Conservation (phyloP, 2,113 vertebrate genomes). For the Perccottus glenii region DNA sequence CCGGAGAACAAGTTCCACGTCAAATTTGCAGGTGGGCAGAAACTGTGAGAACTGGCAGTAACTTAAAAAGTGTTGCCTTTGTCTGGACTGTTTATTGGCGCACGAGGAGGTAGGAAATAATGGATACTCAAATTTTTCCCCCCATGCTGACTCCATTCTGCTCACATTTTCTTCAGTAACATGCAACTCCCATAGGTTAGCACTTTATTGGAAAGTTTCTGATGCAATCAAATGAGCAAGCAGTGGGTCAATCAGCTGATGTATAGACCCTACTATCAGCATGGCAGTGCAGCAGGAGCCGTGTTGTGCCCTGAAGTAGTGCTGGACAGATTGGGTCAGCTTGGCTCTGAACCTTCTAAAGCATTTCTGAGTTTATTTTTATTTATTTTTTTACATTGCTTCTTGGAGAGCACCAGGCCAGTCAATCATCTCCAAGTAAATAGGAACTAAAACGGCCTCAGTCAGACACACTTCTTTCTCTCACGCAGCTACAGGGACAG, state of each 20-base stretch:
- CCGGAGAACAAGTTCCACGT: constrained; percentile 88
- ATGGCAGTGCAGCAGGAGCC: constrained; percentile 10
- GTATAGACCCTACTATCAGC: constrained; percentile 8
- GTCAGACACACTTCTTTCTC: constrained; percentile 11
- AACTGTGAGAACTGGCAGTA: constrained; percentile 19
- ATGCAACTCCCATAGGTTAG: not conserved
- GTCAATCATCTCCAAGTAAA: constrained; percentile 47
- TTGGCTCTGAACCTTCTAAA: constrained; percentile 40
- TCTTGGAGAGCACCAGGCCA: constrained; percentile 30
- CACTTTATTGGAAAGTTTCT: constrained; percentile 9
- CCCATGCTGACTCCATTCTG: not conserved
- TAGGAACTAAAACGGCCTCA: constrained; percentile 24
- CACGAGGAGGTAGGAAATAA: constrained; percentile 22
- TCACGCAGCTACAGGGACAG: constrained; percentile 26
- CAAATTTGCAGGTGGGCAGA: constrained; percentile 84
- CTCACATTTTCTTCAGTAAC: not conserved
- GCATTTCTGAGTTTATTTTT: constrained; percentile 18
- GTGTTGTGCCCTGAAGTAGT: constrained; percentile 21
- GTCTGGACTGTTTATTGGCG: constrained; percentile 8
- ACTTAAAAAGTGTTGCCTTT: not conserved
- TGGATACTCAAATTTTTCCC: not conserved
- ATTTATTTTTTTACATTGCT: constrained; percentile 29
- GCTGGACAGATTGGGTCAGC: constrained; percentile 41
- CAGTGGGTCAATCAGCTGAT: not conserved
- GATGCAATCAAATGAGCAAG: not conserved